These are phyloP conservation scores for Sphenopsis melanotis DNA, from an alignment of 2,797 vertebrate genomes.

Conservation along the genomic window DNA sequence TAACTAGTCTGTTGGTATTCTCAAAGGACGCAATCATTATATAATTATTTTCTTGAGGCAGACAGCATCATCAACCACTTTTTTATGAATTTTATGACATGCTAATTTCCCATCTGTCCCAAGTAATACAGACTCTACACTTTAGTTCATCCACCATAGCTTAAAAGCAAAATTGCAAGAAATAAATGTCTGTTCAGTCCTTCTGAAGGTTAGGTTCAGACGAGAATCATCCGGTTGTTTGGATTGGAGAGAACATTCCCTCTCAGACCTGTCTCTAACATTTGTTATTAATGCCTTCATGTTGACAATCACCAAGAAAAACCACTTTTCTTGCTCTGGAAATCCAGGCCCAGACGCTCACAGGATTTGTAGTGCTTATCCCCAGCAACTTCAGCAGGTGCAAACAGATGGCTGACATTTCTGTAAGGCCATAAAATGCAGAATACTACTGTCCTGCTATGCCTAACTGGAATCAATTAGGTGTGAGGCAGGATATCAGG, in stretches of 20 bases:
- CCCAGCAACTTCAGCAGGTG: constrained; percentile 48
- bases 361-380: constrained; percentile 26
- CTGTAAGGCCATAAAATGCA: constrained; percentile 47
- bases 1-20: constrained; percentile 27
- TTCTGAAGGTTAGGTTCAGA: not conserved
- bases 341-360: not conserved
- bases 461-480: constrained; percentile 47
- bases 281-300: not conserved
- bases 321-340: not conserved
- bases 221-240: not conserved
- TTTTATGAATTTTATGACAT: constrained; percentile 76
- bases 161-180: constrained; percentile 1
- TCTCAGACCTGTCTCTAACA: not conserved
- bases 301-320: not conserved
- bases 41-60: constrained; percentile 70
- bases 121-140: constrained; percentile 34
- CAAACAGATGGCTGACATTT: constrained; percentile 71
- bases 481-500: not conserved
- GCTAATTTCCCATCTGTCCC: constrained; percentile 79
- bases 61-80: constrained; percentile 61
- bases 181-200: not conserved
- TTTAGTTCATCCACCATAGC: constrained; percentile 37
- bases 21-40: constrained; percentile 57
- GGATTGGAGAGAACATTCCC: not conserved
- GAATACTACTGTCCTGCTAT: constrained; percentile 22